Base-by-base conservation (phyloP, 2,888 invertebrate species). In the Oscheius sp. region DNA sequence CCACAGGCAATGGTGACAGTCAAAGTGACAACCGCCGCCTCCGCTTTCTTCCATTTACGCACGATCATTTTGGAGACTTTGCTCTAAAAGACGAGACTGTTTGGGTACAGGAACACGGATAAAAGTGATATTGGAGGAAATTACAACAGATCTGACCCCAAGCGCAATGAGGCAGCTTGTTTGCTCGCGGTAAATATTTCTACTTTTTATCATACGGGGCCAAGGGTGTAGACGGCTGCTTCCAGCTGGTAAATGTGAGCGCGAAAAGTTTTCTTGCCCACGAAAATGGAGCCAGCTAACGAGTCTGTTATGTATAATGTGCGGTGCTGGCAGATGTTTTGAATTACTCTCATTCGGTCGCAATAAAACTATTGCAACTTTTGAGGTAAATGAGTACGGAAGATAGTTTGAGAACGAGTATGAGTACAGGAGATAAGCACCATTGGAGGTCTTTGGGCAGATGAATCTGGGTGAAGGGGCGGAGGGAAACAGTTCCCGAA, bases 1-100 rank as follows among this genome's bases (percentile, higher is more conserved):
- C 73, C 73, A 37, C 55, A 50, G 32, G 73, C 73, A 4, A 73
- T 53, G 5, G 73, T 73, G 21, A 63, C 63, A 5, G 51, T 48
- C 11, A 72, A 21, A 5, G 73, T 73, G 42, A 65, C 42, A 10
- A 51, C 58, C 57, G 35, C 58, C 1, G 50, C 60, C 11, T 60
- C 62, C 21, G 35, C 10, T 35, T 72, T 72, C 33, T 48, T 47
- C 71, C 71, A 72, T 62, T 72, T 72, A 10, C 71, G 37, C 10
- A 72, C 71, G n/a, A 72, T 60, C 71, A 72, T 72, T 42, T n/a
- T 21, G 21, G 21, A 21, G 21, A 21, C 21, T 21, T 53, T 53
- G 13, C 11, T 53, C 29, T 53, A 2, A 9, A 4, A 10, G 11
- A n/a, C 13, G 50, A 65, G 50, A 51, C 21, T 50, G 10, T 21